Evolutionary conservation across 2,888 invertebrate species (phyloP), one percentile per base, ranked within the genome.

Genomic region (Axea sp.): DNA sequence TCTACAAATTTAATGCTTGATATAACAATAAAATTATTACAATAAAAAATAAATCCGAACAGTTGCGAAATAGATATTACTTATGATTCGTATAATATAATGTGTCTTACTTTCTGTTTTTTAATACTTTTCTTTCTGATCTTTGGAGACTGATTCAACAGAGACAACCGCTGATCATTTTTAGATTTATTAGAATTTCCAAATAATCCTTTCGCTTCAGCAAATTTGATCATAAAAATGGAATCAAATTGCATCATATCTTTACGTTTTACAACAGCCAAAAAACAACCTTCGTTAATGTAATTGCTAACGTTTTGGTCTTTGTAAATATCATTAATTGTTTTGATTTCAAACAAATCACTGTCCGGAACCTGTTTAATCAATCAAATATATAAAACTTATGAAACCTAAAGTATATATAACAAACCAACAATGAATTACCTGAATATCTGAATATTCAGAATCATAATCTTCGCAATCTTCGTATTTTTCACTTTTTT

Each of bases 191-290:
- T 77, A 0, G 81, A 75, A 33, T 88, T 89, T 1, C 93, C 94
- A 84, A 95, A 95, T 74, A 95, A 87, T 0, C 95, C 95, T 67
- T 95, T 90, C 30, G 92, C 90, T 86, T 95, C 95, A 1, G 95
- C 95, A 88, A 95, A 93, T 80, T 93, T 91, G 77, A 95, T 95
- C 91, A 95, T 93, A 84, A 93, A 95, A 85, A 94, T 93, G 2
- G 94, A 94, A 86, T 95, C 93, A 80, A 95, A 90, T 31, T 92
- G 91, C 53, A 93, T 93, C 79, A 95, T 90, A 88, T 93, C 92
- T 91, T 93, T 93, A 78, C 93, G 89, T 82, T 92, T 92, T 57
- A 93, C 89, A 4, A 93, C 88, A 1, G 92, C 91, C 37, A 94
- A 88, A 81, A 90, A 93, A 80, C 93, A 93, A 1, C 93, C 93